Percentiles rank a stretch among this genome's conserved stretches.
These are phyloP conservation scores for Clavelina lepadiformis DNA, from an alignment of 23 tunicate species.

Conservation along the genomic window DNA sequence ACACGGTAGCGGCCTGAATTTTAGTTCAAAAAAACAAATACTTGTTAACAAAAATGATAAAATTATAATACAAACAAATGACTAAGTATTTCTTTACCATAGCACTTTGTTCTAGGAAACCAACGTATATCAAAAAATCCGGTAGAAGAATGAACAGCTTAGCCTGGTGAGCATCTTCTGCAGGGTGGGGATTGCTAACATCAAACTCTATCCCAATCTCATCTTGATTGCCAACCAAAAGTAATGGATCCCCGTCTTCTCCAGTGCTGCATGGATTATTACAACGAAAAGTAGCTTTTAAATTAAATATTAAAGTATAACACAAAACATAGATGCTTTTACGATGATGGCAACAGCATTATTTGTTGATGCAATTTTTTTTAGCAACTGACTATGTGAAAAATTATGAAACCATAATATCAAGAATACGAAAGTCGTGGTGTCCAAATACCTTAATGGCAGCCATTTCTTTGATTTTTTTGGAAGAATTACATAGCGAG, in stretches of 20 bases:
- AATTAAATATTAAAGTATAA: no score
- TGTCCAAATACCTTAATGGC: constrained; percentile 8
- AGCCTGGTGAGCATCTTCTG: constrained; percentile 98
- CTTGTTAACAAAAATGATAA: no score
- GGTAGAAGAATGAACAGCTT: constrained; percentile 56
- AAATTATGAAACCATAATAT: no score
- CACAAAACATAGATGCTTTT: no score
- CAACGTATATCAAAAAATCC: constrained; percentile 21
- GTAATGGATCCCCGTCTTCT: no score
- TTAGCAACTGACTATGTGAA: no score
- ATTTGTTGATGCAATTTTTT: no score
- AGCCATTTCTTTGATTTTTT: constrained; percentile 13
- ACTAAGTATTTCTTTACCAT: constrained; percentile 36
- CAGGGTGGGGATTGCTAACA: constrained; percentile 41
- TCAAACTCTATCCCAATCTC: constrained; percentile 51
- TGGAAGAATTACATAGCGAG: constrained; percentile 41
- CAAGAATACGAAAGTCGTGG: no score
- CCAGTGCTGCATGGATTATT: no score
- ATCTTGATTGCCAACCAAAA: constrained; percentile 61
- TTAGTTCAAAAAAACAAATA: neutral
- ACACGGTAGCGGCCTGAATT: constrained; percentile 23
- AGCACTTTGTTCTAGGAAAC: constrained; percentile 8
- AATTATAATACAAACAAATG: no score
- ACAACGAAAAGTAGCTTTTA: no score
- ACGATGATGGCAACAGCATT: no score